phyloP scores from a whole-genome alignment of 2,888 invertebrate genomes.

The Caenorhabditis uteleia region DNA sequence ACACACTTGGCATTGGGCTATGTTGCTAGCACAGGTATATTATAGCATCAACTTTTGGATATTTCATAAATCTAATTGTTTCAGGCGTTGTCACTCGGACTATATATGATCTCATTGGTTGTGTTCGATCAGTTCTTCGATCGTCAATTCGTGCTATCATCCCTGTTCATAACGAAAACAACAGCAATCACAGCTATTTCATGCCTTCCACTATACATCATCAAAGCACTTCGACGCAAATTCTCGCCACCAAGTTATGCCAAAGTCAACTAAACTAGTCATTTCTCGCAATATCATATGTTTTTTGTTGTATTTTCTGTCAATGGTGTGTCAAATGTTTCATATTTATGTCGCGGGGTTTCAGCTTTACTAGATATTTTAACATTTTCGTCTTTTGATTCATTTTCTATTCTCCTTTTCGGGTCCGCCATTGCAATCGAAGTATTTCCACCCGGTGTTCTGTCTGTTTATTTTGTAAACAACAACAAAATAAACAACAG shows the following conservation, averaged over 20 bases:
- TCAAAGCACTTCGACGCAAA: constrained; percentile 90
- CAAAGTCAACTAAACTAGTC: constrained; percentile 73
- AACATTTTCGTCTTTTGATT: no score
- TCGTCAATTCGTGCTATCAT: constrained; percentile 65
- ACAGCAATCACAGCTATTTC: constrained; percentile 90
- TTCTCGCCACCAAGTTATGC: constrained; percentile 89
- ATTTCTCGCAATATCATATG: no score
- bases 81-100: constrained; percentile 63
- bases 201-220: constrained; percentile 92
- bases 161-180: constrained; percentile 90
- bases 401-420: no score
- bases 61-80: constrained; percentile 4
- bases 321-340: no score
- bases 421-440: no score
- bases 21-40: constrained; percentile 87
- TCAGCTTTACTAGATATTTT: no score
- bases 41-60: no score
- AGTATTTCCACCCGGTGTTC: no score
- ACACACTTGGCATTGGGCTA: constrained; percentile 94
- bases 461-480: no score
- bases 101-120: constrained; percentile 67
- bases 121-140: constrained; percentile 69
- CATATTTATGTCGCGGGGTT: no score
- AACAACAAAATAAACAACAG: no score
- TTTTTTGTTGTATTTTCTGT: no score